Conservation (phyloP, 2,888 invertebrate species). For the Andricus quercusramuli region DNA sequence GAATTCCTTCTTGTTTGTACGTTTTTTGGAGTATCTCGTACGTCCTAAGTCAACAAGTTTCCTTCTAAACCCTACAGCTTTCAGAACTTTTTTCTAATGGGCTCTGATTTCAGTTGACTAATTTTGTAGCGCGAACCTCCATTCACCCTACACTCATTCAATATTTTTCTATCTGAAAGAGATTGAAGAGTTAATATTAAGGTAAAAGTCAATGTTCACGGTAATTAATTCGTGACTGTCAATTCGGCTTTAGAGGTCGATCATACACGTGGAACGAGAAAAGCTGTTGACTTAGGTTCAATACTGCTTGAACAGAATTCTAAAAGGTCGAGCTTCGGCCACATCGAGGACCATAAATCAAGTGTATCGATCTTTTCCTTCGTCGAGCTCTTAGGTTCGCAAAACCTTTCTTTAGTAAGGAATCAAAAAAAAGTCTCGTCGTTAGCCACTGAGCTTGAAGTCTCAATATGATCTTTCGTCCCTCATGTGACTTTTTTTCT, state of each 20-base stretch:
- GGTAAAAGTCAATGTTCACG: neutral
- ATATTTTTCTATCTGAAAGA: neutral
- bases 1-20: neutral
- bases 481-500: neutral
- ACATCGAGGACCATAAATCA: slow-evolving; percentile 63
- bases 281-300: slow-evolving; percentile 59
- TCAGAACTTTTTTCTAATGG: neutral
- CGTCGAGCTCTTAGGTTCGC: slow-evolving; percentile 45
- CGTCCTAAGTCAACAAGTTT: neutral
- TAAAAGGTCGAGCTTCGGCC: slow-evolving; percentile 57
- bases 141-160: neutral
- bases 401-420: slow-evolving; percentile 27
- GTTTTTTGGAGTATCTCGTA: neutral
- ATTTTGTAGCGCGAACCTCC: neutral
- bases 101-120: neutral
- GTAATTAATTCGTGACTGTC: neutral
- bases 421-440: slow-evolving; percentile 52
- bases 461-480: neutral
- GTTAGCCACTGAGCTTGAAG: slow-evolving; percentile 23
- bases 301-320: slow-evolving; percentile 60
- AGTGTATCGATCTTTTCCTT: slow-evolving; percentile 59
- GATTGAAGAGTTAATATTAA: neutral
- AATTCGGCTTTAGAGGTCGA: neutral
- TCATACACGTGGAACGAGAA: neutral
- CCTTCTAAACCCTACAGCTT: neutral